These are phyloP conservation scores for Tamias sibiricus DNA, from an alignment of 2,113 vertebrate species.

Conservation along the genomic window DNA sequence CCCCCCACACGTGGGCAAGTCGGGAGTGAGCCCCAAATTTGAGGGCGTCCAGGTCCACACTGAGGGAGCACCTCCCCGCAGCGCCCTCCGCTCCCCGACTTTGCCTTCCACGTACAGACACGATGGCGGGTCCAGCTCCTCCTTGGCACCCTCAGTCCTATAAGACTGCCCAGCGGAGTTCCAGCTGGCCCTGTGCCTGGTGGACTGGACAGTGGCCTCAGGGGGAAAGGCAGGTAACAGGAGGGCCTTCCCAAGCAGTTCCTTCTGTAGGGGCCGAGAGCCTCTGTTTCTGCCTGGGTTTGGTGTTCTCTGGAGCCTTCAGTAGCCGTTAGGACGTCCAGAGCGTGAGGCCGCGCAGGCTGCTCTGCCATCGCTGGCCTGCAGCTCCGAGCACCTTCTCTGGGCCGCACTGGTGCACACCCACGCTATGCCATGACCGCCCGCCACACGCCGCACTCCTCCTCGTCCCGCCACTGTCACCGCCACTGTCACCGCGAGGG, in stretches of 20 bases:
- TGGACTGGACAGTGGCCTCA: background rate
- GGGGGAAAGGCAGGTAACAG: no score
- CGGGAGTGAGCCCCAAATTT: background rate
- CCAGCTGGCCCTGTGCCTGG: no score
- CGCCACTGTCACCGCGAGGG: accelerated
- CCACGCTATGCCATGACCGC: accelerated
- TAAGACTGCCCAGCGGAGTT: background rate
- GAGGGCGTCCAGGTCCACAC: no score
- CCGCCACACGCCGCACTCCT: no score
- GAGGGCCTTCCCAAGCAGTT: accelerated
- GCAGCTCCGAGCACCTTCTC: accelerated
- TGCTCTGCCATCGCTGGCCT: accelerated
- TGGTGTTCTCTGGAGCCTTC: background rate
- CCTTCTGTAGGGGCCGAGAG: background rate
- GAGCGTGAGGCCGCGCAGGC: accelerated
- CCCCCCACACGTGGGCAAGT: accelerated
- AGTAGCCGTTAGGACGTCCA: no score
- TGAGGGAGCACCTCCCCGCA: accelerated
- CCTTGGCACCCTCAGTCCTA: background rate
- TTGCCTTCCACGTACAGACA: background rate
- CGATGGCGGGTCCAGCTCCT: background rate
- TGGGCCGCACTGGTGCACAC: accelerated
- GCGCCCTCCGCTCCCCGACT: background rate
- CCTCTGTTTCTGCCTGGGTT: background rate
- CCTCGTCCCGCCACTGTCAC: no score